Base-by-base conservation (phyloP, 1,140 invertebrate genomes). In the Polypedilum vanderplanki region DNA sequence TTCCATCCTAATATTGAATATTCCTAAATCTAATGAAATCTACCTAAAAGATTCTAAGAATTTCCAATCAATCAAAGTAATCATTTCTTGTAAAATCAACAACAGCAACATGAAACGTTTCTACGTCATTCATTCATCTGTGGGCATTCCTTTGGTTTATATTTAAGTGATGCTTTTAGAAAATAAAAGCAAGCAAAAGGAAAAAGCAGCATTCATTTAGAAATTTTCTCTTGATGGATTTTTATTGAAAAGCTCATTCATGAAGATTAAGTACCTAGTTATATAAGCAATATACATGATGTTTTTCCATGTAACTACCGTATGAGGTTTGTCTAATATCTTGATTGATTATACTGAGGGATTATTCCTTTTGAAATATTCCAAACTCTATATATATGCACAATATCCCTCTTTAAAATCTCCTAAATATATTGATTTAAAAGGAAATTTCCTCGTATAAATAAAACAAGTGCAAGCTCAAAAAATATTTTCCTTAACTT, bases 221-320 rank as follows among this genome's bases (percentile, higher is more conserved):
- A 57, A 57, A 57, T 15, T 57, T 57, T 57, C 46, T 57, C 12
- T 57, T 57, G 46, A 57, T 57, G 46, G 46, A 57, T 57, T 57
- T 33, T 57, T 57, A 57, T 57, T 57, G 46, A 57, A 57, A 57
- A 57, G 46, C 46, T 57, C 46, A 57, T 57, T 57, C 46, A 57
- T 57, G 46, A 57, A 57, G 46, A 57, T 57, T 57, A 57, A 57
- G 46, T 57, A 57, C 46, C 10, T 57, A n/a, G 46, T 57, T 57
- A 57, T n/a, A 57, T 57, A 57, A 57, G 46, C 46, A 57, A 57
- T 57, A 57, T 57, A 57, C 46, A 57, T 57, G 46, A 57, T 57
- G 46, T n/a, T 57, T 57, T 57, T 57, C 46, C 46, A 57, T 57
- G 46, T 57, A 57, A 57, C 46, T n/a, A 57, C 46, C 46, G 46